Conservation (phyloP, 1,140 invertebrate species). For the Araneus ventricosus region DNA sequence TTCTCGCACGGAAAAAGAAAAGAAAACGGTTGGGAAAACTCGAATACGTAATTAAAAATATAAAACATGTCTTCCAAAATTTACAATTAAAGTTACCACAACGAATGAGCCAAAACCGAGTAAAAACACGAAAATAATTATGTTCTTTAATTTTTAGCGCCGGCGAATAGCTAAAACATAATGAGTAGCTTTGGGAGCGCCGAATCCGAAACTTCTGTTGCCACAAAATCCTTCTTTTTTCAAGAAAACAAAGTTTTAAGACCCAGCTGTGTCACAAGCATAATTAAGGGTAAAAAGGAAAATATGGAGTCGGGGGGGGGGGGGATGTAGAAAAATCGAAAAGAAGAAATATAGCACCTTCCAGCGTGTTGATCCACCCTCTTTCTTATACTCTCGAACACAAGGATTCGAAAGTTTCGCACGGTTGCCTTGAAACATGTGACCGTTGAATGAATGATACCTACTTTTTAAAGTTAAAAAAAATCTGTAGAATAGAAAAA, state of each 20-base stretch:
- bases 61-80: too few species aligned
- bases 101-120: neutral
- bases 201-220: neutral
- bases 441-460: conserved; percentile 39
- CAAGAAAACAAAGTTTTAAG: neutral
- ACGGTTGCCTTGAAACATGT: conserved; percentile 22
- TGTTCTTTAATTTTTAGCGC: neutral
- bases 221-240: neutral
- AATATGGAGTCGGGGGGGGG: too few species aligned
- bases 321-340: neutral
- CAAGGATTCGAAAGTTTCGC: conserved; percentile 24
- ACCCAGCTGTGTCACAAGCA: neutral
- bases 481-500: neutral
- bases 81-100: neutral
- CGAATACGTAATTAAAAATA: too few species aligned
- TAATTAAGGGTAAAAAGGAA: neutral
- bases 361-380: neutral
- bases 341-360: neutral
- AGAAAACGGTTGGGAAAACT: too few species aligned
- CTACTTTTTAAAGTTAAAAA: neutral
- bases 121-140: neutral
- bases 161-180: neutral
- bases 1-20: too few species aligned
- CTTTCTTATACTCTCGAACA: neutral
- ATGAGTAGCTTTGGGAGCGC: neutral